Evolutionary conservation across 2,797 vertebrate species (phyloP), one percentile per base, ranked within the genome.

Genomic region (Sebastes iracundus): DNA sequence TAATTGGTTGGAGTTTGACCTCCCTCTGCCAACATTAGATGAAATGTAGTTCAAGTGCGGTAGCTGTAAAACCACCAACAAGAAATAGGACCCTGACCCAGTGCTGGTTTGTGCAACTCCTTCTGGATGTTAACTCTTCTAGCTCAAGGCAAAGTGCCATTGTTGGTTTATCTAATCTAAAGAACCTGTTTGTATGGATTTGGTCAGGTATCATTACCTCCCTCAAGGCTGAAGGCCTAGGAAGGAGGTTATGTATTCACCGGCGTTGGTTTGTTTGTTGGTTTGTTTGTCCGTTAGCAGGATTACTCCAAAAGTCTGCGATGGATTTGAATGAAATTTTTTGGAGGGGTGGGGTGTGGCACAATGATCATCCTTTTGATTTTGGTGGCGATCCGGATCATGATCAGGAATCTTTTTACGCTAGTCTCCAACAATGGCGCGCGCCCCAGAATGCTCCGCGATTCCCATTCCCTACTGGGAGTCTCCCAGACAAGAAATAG

Each of bases 1-100:
- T 55, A n/a, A 27, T 10, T 61, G 27, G 23, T 46, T 64, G 59
- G 65, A 88, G 66, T 81, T 79, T 69, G 64, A 84, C 72, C 35
- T 32, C 28, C 52, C 18, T 52, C 33, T 59, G 56, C n/a, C 65
- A 74, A 25, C 67, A 69, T 27, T 28, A 58, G 49, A 63, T 64
- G 5, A 65, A 67, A 22, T 7, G 0, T 22, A 35, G 38, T 42
- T 60, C 10, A 13, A 58, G 18, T 30, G 12, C 2, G 1, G 25
- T 6, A 20, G 23, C 22, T 16, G 46, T 81, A 65, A 83, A 77
- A 53, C 13, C 13, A 53, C 22, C 4, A 32, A 18, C 13, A 69
- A 23, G 18, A 76, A 65, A 42, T 60, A 58, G 67, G 35, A 75
- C 76, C 75, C 7, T 60, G 38, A 67, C 20, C 6, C 6, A 42